Conservation (phyloP, 2,113 vertebrate genomes). For the Ammodytes dubius region DNA sequence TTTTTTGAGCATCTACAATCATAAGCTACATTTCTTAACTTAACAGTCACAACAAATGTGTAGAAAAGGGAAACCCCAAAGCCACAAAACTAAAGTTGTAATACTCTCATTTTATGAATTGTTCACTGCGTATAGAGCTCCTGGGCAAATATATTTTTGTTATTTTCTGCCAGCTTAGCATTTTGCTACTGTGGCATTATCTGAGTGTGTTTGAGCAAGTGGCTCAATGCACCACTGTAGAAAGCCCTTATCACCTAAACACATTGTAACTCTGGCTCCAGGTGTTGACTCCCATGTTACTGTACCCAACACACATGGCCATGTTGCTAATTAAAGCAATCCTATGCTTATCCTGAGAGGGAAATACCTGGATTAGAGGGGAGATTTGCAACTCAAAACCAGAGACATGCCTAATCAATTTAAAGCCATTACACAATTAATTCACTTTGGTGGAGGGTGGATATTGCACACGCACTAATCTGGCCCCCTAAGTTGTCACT, state of each 20-base stretch:
- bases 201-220: constrained; percentile 58
- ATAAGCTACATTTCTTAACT: constrained; percentile 12
- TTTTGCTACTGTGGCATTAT: constrained; percentile 48
- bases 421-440: constrained; percentile 83
- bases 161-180: constrained; percentile 69
- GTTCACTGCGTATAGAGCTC: constrained; percentile 8
- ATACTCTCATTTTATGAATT: constrained; percentile 42
- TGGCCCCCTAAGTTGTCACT: constrained; percentile 68
- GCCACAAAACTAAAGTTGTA: constrained; percentile 18
- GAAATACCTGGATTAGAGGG: constrained; percentile 81
- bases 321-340: constrained; percentile 83
- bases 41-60: constrained; percentile 6
- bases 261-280: constrained; percentile 66
- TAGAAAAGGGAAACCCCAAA: constrained; percentile 20
- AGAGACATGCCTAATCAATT: constrained; percentile 81
- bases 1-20: not conserved
- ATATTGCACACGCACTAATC: constrained; percentile 75
- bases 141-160: constrained; percentile 59
- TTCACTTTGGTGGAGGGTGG: constrained; percentile 79
- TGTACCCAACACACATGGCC: constrained; percentile 65
- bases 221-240: constrained; percentile 52
- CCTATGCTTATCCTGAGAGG: constrained; percentile 77
- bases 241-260: constrained; percentile 65
- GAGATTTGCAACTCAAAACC: constrained; percentile 82
- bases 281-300: constrained; percentile 72